A percentile compares a stretch with the other conserved stretches of the same genome.
Evolutionary conservation across 2,888 invertebrate species (phyloP).

Genomic region (Thumatha senex): DNA sequence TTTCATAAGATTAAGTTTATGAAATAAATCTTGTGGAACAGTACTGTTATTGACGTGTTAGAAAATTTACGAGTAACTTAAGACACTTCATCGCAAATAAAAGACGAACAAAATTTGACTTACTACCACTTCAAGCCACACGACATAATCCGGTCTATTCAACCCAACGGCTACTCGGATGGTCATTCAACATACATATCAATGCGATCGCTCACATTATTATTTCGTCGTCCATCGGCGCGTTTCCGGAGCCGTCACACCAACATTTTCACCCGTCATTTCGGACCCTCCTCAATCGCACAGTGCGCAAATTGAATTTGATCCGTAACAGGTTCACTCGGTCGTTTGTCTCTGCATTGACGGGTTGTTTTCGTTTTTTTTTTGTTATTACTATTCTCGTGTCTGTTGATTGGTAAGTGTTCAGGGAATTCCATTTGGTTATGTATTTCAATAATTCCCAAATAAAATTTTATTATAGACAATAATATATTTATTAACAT

Average conservation of each 20-base stretch:
- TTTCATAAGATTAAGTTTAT: too few relatives aligned
- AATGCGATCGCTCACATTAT: constrained; percentile 52
- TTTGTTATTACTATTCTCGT: constrained; percentile 45
- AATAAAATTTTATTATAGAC: not conserved
- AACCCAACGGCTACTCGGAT: constrained; percentile 29
- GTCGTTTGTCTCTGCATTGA: constrained; percentile 71
- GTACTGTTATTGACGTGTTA: too few relatives aligned
- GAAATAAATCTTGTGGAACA: too few relatives aligned
- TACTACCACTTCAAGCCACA: constrained; percentile 10
- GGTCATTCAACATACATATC: constrained; percentile 41
- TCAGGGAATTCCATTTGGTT: constrained; percentile 13
- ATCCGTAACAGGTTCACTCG: constrained; percentile 71
- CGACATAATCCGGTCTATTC: constrained; percentile 22
- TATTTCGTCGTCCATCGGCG: constrained; percentile 46
- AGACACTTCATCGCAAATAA: too few relatives aligned
- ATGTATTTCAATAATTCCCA: not conserved
- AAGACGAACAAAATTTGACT: constrained; percentile 12
- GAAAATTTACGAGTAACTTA: too few relatives aligned
- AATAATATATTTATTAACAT: too few relatives aligned
- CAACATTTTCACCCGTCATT: constrained; percentile 62
- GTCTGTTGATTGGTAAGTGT: constrained; percentile 20
- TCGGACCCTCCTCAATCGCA: constrained; percentile 75
- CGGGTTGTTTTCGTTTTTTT: constrained; percentile 50
- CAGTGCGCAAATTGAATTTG: constrained; percentile 80
- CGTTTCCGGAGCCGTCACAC: constrained; percentile 41